Conservation (phyloP, 1,140 invertebrate genomes). For the Aphelinus certus region DNA sequence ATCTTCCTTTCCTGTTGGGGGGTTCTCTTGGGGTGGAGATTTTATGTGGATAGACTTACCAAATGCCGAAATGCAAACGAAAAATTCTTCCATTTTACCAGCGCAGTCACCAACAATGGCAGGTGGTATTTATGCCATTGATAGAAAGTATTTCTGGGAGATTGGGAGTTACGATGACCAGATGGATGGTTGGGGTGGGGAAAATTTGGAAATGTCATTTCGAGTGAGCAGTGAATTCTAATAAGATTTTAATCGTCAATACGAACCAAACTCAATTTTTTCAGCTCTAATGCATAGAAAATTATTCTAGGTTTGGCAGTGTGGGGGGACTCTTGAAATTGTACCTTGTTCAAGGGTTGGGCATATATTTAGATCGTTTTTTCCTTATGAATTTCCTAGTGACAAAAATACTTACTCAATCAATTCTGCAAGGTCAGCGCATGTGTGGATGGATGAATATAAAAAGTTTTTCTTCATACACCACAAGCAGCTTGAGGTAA, state of each 20-base stretch:
- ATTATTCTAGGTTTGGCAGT: constrained; percentile 80
- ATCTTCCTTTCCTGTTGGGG: constrained; percentile 77
- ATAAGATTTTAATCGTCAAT: not conserved
- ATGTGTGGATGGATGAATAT: constrained; percentile 98
- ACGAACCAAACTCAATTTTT: constrained; percentile 14
- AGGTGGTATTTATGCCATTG: constrained; percentile 90
- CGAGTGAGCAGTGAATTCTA: constrained; percentile 59
- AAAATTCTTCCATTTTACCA: constrained; percentile 62
- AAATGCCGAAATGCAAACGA: constrained; percentile 72
- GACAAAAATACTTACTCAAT: constrained; percentile 89
- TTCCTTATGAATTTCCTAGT: constrained; percentile 92
- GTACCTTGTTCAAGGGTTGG: constrained; percentile 95
- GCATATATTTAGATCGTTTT: constrained; percentile 91
- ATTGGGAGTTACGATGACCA: constrained; percentile 94
- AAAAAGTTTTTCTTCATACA: constrained; percentile 86
- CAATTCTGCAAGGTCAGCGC: constrained; percentile 88
- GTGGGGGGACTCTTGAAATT: constrained; percentile 82
- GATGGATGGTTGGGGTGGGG: constrained; percentile 89
- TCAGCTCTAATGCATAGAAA: not conserved
- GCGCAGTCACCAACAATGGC: constrained; percentile 90
- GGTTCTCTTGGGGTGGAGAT: constrained; percentile 91
- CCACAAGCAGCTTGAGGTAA: constrained; percentile 79
- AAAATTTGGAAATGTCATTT: constrained; percentile 97
- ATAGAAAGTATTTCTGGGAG: constrained; percentile 92
- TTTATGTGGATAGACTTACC: constrained; percentile 90